A percentile compares a stretch with the other conserved stretches of the same genome.
Evolutionary conservation across 2,113 vertebrate species (phyloP).

Genomic region (Oxyura jamaicensis): DNA sequence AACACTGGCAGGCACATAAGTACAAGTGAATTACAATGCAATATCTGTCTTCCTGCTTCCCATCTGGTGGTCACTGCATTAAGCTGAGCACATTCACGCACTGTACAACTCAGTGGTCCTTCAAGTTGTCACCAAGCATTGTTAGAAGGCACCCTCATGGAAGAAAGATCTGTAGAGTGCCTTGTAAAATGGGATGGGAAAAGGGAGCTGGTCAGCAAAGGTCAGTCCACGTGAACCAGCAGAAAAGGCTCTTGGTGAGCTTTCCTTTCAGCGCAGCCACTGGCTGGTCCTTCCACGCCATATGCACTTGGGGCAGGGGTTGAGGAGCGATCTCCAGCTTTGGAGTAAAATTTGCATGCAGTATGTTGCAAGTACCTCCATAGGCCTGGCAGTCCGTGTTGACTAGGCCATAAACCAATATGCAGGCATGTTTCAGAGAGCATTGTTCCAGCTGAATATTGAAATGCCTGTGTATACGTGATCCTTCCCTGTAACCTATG

Average conservation of each 20-base stretch:
- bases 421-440: background rate
- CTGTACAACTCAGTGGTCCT: background rate
- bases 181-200: background rate
- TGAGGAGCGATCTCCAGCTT: background rate
- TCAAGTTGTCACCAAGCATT: background rate
- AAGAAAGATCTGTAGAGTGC: background rate
- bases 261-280: background rate
- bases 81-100: background rate
- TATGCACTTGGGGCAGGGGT: background rate
- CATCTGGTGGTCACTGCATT: background rate
- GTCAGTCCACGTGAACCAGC: background rate
- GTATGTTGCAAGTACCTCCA: background rate
- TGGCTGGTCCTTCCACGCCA: background rate
- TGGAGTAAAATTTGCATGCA: background rate
- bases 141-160: background rate
- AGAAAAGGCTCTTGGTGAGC: background rate
- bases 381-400: background rate
- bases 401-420: background rate
- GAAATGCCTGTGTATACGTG: background rate
- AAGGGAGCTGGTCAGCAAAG: background rate
- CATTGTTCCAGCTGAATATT: rapidly evolving
- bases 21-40: background rate
- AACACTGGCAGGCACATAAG: background rate
- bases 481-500: background rate
- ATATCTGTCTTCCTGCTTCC: background rate